Evolutionary conservation across 1,140 invertebrate species (phyloP).

Genomic region (Dendrolimus kikuchii): DNA sequence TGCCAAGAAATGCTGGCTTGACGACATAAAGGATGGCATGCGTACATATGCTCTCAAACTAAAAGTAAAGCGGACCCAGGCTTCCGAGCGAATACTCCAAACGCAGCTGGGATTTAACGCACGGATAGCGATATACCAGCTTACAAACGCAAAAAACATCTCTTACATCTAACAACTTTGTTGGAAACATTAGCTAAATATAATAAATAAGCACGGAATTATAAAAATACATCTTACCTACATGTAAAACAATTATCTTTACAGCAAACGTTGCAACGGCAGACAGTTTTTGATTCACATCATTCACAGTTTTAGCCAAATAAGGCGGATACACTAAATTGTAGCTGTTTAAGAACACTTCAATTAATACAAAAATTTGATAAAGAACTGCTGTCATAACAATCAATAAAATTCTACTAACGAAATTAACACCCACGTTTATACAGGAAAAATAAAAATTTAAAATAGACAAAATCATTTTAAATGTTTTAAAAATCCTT

Average conservation of each 20-base stretch:
- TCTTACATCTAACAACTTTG: not conserved
- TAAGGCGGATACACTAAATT: constrained; percentile 42
- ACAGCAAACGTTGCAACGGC: constrained; percentile 17
- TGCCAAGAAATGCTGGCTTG: no score
- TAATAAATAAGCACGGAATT: no score
- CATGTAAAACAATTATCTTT: constrained; percentile 23
- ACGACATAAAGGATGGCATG: no score
- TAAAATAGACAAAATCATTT: constrained; percentile 17
- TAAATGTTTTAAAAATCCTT: constrained; percentile 2
- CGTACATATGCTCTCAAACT: no score
- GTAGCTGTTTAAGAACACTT: constrained; percentile 54
- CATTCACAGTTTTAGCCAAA: constrained; percentile 25
- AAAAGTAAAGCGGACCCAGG: no score
- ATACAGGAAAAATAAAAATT: constrained; percentile 24
- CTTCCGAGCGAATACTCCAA: no score
- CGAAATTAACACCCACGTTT: constrained; percentile 28
- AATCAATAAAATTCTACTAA: constrained; percentile 41
- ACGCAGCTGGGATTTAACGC: no score
- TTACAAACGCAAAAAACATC: constrained; percentile 1
- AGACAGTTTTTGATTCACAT: constrained; percentile 15
- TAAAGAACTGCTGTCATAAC: constrained; percentile 47
- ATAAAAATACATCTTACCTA: constrained; percentile 11
- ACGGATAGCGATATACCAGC: not conserved
- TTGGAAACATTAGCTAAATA: not conserved
- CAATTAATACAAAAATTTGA: constrained; percentile 44